Base-by-base conservation (phyloP, 92 coral and sea anemone genomes). In the Heliopora coerulea region DNA sequence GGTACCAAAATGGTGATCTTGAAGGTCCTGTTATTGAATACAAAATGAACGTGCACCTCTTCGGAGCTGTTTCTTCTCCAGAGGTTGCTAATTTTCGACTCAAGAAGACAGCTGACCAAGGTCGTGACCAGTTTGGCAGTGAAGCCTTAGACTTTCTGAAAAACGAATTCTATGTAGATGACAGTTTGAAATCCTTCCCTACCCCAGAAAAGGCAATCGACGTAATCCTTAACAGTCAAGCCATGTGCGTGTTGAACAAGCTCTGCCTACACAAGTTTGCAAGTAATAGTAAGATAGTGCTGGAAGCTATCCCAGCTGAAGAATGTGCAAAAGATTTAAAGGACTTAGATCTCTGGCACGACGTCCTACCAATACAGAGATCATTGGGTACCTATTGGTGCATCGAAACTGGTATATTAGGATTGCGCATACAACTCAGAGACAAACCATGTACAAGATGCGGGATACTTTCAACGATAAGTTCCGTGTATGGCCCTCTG, bases 391-490 rank as follows among this genome's bases (percentile, higher is more conserved):
- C 81, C 11, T 70, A 59, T 27, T 83, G 88, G 88, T 79, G 80
- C 56, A 83, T 87, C 29, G 81, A 87, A 54, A 56, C 79, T 7
- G 87, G 78, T 40, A 70, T 83, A 3, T 46, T 75, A 0, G 81
- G 78, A 31, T 83, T 83, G 34, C 39, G 62, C 14, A 80, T 83
- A 34, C 62, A 74, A 49, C 83, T 87, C 41, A 67, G 61, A 28
- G 91, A 87, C 75, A 87, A 80, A 33, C 91, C 85, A 27, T 56
- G 74, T 12, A 80, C 83, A n/a, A 75, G 82, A 1, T 76, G 81
- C 7, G 82, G 91, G 41, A 75, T 83, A 34, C 73, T 82, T 8
- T 86, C 82, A 13, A 78, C 81, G 0, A 64, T 87, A 28, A 49
- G 86, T 23, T 76, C 83, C 8, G 82, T 87, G 11, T 81, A 77